Evolutionary conservation across 2,888 invertebrate species (phyloP), one percentile per base, ranked within the genome.

Genomic region (Chironomus tentans): DNA sequence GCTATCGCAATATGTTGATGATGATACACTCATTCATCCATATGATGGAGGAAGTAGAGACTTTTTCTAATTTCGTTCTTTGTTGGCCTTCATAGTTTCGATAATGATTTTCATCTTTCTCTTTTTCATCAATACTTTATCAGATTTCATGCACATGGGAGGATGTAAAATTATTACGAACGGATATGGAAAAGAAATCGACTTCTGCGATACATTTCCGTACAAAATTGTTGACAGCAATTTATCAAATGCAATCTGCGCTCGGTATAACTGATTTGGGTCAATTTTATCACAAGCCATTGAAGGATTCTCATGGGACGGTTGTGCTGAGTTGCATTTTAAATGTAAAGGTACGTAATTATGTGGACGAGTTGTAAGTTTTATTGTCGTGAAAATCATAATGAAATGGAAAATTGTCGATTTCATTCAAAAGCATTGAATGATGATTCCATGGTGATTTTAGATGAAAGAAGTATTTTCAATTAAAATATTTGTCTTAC

Each of bases 91-190:
- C 38, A 21, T 24, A 65, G 21, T 65, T 21, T 62, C 22, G 15
- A 50, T 62, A 21, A 65, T 12, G 21, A 21, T 21, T 65, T 21
- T 65, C 13, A 24, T 21, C n/a, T 21, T 12, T 50, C 24, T 56
- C 74, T 4, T 28, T 24, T 56, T 24, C n/a, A 12, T 13, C 47
- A 13, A 65, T 75, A 50, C 75, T 15, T 73, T 72, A 61, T 15
- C 81, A 92, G 92, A 92, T 97, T 56, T 93, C 97, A 0, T 96
- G 97, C 82, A 93, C 95, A 0, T 98, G 98, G 98, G 96, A 97
- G 80, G 97, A 98, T 82, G 94, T 96, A 6, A 97, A 96, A 81
- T 89, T 91, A 2, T 85, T 98, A 1, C 89, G 93, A n/a, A 90
- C 92, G 24, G 97, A 97, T 81, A 95, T 97, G 94, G 97, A 97